A percentile compares a stretch with the other conserved stretches of the same genome.
phyloP scores from a whole-genome alignment of 2,888 invertebrate genomes.

The Empis stercorea region DNA sequence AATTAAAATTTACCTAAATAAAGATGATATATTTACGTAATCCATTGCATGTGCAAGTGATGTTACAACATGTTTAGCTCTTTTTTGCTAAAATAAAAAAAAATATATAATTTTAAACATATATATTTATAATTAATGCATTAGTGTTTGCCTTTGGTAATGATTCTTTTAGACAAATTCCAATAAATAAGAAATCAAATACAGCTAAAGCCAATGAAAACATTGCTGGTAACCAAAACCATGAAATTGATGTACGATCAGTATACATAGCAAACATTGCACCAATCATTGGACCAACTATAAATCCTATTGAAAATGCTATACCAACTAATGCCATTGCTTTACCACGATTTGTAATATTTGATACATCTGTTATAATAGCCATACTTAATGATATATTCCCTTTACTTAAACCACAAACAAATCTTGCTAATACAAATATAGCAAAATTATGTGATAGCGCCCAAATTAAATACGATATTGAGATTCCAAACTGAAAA shows the following conservation, averaged over 20 bases:
- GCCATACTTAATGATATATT: constrained; percentile 94
- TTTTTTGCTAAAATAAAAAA: constrained; percentile 40
- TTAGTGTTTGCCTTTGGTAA: constrained; percentile 47
- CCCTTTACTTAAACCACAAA: constrained; percentile 93
- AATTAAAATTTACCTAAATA: constrained; percentile 34
- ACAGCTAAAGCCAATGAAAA: constrained; percentile 62
- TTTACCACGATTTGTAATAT: constrained; percentile 68
- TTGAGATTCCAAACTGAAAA: constrained; percentile 65
- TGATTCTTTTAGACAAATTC: constrained; percentile 67
- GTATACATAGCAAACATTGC: constrained; percentile 68
- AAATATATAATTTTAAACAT: constrained; percentile 4
- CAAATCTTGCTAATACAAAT: constrained; percentile 82
- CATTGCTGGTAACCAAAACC: constrained; percentile 72
- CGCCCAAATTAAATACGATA: constrained; percentile 84
- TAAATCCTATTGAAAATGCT: constrained; percentile 96
- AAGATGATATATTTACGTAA: constrained; percentile 50
- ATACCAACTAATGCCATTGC: constrained; percentile 98
- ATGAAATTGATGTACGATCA: constrained; percentile 48
- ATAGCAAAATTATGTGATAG: constrained; percentile 72
- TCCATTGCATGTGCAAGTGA: constrained; percentile 52
- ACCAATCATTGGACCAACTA: constrained; percentile 89
- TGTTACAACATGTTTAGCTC: constrained; percentile 52
- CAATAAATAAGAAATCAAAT: constrained; percentile 64
- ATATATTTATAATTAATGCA: constrained; percentile 2
- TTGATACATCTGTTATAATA: constrained; percentile 83